Evolutionary conservation across 2,888 invertebrate genomes (phyloP), one percentile per base, ranked within the genome.

Genomic region (Chymomyza fuscimana): DNA sequence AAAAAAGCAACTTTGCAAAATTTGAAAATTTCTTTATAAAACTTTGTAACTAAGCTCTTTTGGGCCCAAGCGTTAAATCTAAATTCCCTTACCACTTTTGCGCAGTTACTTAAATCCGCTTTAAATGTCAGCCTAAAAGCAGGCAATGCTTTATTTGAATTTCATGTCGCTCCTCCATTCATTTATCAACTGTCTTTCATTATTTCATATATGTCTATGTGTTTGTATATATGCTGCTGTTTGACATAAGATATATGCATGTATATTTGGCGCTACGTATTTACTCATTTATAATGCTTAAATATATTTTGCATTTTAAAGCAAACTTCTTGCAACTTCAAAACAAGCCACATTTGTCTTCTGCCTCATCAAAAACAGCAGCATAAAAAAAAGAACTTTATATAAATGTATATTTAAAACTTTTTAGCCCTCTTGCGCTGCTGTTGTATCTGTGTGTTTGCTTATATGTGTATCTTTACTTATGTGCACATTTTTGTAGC

Each of bases 341-440:
- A 54, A 54, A 54, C 54, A 54, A 56, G 56, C 15, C 15, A 59
- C 59, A 59, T 19, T 54, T 54, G 54, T 54, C 54, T 54, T 54
- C 9, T 54, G 22, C 54, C 54, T 22, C 22, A 16, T 54, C 54
- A 25, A 29, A 62, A 40, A 64, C 73, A 73, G 63, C 67, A 40
- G 72, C 54, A 73, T 61, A 68, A 72, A 12, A 73, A 73, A 63
- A 59, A n/a, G 22, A 54, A 54, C 36, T 25, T 58, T 19, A 46
- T 63, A 62, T 59, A 72, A 72, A 72, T 73, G 72, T 73, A 60
- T 72, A 68, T 67, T 72, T 72, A 68, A 73, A 73, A 73, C 73
- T 72, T 73, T 73, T 73, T 40, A 12, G 50, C 25, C 66, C 15
- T 10, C 63, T 63, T 56, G 56, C 59, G 63, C 10, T 22, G 36